These are phyloP conservation scores for Etia nguti DNA, from an alignment of 2,113 vertebrate species.

Conservation along the genomic window DNA sequence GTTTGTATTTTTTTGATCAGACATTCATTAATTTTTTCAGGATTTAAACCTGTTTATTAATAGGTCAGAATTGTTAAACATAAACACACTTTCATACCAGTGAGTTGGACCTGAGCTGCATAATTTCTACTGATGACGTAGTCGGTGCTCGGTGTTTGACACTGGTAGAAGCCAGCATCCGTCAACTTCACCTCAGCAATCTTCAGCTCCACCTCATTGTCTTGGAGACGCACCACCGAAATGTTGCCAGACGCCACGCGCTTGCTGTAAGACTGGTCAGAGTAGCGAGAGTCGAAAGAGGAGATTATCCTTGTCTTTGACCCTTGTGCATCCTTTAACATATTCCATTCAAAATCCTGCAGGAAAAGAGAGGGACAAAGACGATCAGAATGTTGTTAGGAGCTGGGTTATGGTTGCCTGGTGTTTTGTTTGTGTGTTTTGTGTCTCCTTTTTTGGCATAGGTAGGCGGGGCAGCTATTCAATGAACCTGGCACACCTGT, in stretches of 20 bases:
- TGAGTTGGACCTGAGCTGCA: constrained; percentile 81
- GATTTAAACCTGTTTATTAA: background rate
- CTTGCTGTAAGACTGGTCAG: constrained; percentile 67
- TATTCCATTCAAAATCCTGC: constrained; percentile 82
- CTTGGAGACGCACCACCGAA: constrained; percentile 69
- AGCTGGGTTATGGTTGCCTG: too few relatives aligned
- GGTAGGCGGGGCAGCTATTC: too few relatives aligned
- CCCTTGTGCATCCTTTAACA: background rate
- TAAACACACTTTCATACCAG: constrained; percentile 63
- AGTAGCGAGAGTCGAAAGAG: constrained; percentile 82
- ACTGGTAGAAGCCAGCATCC: constrained; percentile 80
- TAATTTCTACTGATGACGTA: constrained; percentile 87
- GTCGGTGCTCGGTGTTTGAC: constrained; percentile 91
- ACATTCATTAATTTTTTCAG: rapidly evolving
- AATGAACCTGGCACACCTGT: too few relatives aligned
- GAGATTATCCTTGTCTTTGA: constrained; percentile 76
- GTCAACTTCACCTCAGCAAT: constrained; percentile 72
- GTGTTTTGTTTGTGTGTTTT: too few relatives aligned
- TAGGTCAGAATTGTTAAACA: background rate
- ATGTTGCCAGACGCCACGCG: constrained; percentile 78
- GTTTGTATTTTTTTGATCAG: background rate
- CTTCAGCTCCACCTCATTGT: constrained; percentile 82
- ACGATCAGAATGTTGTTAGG: too few relatives aligned
- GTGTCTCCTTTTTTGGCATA: too few relatives aligned
- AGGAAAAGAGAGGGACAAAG: background rate